Conservation (phyloP, 2,113 vertebrate species). For the Engraulis encrasicolus region DNA sequence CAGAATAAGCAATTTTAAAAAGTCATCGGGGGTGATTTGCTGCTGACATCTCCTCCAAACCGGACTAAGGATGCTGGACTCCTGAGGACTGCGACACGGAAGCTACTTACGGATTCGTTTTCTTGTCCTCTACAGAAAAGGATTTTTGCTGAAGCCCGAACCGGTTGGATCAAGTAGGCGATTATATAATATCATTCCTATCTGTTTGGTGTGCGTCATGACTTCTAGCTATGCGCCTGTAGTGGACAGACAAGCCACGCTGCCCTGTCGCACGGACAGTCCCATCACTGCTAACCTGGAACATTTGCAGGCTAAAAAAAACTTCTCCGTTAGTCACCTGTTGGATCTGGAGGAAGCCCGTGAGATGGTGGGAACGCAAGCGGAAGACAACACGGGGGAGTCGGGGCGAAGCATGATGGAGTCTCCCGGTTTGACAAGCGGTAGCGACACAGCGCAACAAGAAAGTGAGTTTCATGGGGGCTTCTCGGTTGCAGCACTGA, state of each 20-base stretch:
- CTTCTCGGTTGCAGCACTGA: neutral
- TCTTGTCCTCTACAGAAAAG: neutral
- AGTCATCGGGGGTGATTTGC: neutral
- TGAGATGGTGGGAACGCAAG: slow-evolving; percentile 83
- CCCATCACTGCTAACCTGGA: slow-evolving; percentile 78
- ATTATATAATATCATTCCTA: neutral
- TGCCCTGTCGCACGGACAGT: slow-evolving; percentile 80
- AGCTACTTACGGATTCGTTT: neutral
- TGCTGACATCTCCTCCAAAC: neutral
- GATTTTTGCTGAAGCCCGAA: neutral
- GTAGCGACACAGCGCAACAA: slow-evolving; percentile 88
- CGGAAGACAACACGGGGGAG: slow-evolving; percentile 80
- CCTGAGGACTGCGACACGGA: neutral
- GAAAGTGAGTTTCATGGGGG: slow-evolving; percentile 79
- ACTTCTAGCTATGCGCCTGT: slow-evolving; percentile 85
- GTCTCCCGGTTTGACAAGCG: slow-evolving; percentile 85
- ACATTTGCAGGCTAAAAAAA: slow-evolving; percentile 87
- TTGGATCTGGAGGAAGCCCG: slow-evolving; percentile 87
- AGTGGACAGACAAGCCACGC: slow-evolving; percentile 81
- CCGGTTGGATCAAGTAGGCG: slow-evolving; percentile 1
- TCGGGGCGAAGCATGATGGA: slow-evolving; percentile 82
- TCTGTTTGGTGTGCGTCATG: slow-evolving; percentile 70
- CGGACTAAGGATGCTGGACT: neutral
- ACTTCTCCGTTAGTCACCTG: slow-evolving; percentile 91
- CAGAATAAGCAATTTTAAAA: neutral